Base-by-base conservation (phyloP, 1,140 invertebrate species). In the Drosophila pseudoananassae region DNA sequence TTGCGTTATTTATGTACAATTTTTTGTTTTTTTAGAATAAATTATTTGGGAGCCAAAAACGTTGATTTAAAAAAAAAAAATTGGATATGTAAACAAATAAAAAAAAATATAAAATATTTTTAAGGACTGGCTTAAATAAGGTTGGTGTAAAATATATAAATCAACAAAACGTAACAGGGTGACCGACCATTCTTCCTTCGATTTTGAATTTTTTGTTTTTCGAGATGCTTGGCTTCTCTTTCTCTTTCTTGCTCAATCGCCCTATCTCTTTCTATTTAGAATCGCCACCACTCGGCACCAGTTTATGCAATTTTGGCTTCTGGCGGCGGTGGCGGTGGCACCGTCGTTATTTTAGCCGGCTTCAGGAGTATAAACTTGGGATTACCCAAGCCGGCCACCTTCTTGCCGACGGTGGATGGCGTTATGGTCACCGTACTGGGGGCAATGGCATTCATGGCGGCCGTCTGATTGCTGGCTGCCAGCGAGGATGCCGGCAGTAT, bases 341-440 rank as follows among this genome's bases (percentile, higher is more conserved):
- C 61, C 10, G 45, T 38, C 20, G 54, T 9, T 52, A 75, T 75
- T 31, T 75, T 75, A 9, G 61, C 73, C 36, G 83, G 66, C 50
- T 87, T 87, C n/a, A 87, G 50, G 23, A 88, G n/a, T 55, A 87
- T 88, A 43, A 87, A 78, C 46, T 87, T 81, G 40, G 78, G 72
- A 81, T 72, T 81, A 20, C 61, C 43, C n/a, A 45, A 47, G 20
- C 38, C 58, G 27, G 52, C 46, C 7, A 78, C 40, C 33, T 85
- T 84, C 31, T 87, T 83, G 31, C 76, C 76, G 27, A 66, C 63
- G 10, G 59, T 17, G 7, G 63, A 40, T 6, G 90, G 90, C 36
- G 90, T 91, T 74, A 91, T 91, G 53, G 90, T 91, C 47, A 91
- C 90, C 17, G 85, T 91, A 46, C 85, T 91, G 23, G 85, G 90